A percentile compares a stretch with the other conserved stretches of the same genome.
Conservation (phyloP, 2,888 invertebrate genomes). For the Netelia inedita region DNA sequence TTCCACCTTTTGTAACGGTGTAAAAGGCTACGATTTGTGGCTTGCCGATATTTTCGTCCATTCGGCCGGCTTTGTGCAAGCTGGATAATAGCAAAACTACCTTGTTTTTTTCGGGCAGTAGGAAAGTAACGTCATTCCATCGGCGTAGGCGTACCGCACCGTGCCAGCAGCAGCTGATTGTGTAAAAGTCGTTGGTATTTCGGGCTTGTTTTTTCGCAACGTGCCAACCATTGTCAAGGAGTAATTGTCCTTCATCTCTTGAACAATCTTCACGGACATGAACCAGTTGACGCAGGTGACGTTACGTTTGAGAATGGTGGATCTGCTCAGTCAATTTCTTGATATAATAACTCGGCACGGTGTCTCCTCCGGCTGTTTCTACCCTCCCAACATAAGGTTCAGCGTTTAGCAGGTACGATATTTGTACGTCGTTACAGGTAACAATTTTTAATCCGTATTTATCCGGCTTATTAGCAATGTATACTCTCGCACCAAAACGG, state of each 20-base stretch:
- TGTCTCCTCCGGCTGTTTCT: no score
- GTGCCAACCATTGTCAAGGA: slow-evolving; percentile 70
- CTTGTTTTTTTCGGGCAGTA: slow-evolving; percentile 70
- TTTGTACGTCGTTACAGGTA: slow-evolving; percentile 77
- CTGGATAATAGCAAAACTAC: slow-evolving; percentile 59
- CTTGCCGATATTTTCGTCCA: slow-evolving; percentile 21
- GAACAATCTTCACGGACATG: slow-evolving; percentile 46
- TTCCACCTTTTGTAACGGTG: slow-evolving; percentile 18
- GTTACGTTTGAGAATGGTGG: slow-evolving; percentile 38
- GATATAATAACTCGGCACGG: slow-evolving; percentile 42
- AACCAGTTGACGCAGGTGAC: slow-evolving; percentile 58
- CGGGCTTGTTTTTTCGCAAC: slow-evolving; percentile 71
- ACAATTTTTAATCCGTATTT: slow-evolving; percentile 80
- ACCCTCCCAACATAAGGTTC: slow-evolving; percentile 79
- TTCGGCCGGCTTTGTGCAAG: slow-evolving; percentile 42
- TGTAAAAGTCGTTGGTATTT: slow-evolving; percentile 57
- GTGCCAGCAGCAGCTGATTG: slow-evolving; percentile 68
- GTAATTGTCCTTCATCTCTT: slow-evolving; percentile 47
- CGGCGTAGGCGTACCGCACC: slow-evolving; percentile 71
- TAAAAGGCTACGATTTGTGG: slow-evolving; percentile 43
- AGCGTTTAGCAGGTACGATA: slow-evolving; percentile 78
- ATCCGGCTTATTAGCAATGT: slow-evolving; percentile 69
- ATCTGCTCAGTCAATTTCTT: slow-evolving; percentile 56
- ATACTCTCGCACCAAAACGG: slow-evolving; percentile 43
- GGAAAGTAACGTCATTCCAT: slow-evolving; percentile 76